Evolutionary conservation across 30 jellyfish, hydroid and myxozoan species (phyloP).

Genomic region (Hydractinia echinata): DNA sequence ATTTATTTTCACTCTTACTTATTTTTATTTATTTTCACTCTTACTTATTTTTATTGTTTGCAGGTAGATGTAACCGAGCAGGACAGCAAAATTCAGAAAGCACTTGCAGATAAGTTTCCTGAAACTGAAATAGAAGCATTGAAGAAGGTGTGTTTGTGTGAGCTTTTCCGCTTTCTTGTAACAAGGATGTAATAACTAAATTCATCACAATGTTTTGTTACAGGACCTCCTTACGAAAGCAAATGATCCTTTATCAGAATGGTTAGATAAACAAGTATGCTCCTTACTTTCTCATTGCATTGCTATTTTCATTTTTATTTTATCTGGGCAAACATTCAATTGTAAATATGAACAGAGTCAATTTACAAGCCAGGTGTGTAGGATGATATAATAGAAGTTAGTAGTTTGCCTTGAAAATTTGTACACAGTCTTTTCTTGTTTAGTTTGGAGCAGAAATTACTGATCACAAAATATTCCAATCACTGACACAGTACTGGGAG

Average conservation of each 20-base stretch:
- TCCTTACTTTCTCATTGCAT: background rate
- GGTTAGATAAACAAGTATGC: slow-evolving; percentile 72
- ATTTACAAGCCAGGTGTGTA: too few species aligned
- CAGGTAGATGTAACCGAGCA: slow-evolving; percentile 21
- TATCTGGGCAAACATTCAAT: too few species aligned
- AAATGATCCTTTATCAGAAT: slow-evolving; percentile 83
- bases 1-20: too few species aligned
- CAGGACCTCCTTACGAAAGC: slow-evolving; percentile 46
- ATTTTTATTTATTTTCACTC: too few species aligned
- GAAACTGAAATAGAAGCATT: background rate
- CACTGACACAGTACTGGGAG: slow-evolving; percentile 91
- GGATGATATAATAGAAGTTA: too few species aligned
- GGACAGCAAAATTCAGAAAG: slow-evolving; percentile 36
- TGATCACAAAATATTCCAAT: slow-evolving; percentile 75
- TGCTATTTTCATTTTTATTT: background rate
- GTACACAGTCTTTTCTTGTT: background rate
- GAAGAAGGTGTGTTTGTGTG: background rate
- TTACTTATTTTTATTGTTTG: background rate
- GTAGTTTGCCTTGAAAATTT: too few species aligned
- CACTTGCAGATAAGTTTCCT: background rate
- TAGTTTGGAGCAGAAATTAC: slow-evolving; percentile 84
- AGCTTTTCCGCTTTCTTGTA: background rate
- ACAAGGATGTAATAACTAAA: background rate
- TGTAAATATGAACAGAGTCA: too few species aligned
- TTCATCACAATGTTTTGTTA: background rate